A percentile compares a stretch with the other conserved stretches of the same genome.
Conservation (phyloP, 2,888 invertebrate species). For the Caenorhabditis macrosperma region DNA sequence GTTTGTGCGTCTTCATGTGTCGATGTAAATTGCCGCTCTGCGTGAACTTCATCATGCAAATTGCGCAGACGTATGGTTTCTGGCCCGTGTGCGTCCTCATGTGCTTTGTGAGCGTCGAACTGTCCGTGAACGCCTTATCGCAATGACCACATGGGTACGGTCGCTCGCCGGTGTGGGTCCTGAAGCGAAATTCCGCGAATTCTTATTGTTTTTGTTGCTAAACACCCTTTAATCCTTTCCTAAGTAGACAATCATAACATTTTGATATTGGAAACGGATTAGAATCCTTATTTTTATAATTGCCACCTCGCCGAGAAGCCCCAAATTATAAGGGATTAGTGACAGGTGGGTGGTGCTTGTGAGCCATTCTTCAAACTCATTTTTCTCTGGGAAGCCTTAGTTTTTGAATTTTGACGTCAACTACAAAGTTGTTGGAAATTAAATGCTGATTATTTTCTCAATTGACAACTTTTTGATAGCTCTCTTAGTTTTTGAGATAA, state of each 20-base stretch:
- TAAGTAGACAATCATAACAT: background rate
- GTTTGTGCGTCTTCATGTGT: conserved; percentile 94
- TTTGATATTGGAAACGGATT: conserved; percentile 6
- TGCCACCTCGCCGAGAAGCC: too few relatives aligned
- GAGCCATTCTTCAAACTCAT: background rate
- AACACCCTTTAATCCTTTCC: too few relatives aligned
- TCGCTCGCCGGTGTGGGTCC: conserved; percentile 95
- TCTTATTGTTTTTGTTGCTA: background rate
- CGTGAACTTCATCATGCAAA: conserved; percentile 94
- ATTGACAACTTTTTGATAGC: too few relatives aligned
- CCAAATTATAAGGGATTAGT: too few relatives aligned
- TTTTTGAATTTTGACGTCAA: too few relatives aligned
- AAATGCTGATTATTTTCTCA: too few relatives aligned
- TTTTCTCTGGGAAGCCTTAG: background rate
- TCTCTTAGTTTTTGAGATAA: too few relatives aligned
- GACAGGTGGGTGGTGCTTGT: too few relatives aligned
- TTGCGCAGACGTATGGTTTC: conserved; percentile 97
- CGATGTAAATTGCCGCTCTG: conserved; percentile 98
- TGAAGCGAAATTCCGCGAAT: conserved; percentile 17
- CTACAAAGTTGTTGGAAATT: too few relatives aligned
- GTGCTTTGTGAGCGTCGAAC: conserved; percentile 97
- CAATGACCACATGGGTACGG: conserved; percentile 96
- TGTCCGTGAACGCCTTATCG: conserved; percentile 98
- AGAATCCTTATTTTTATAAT: too few relatives aligned
- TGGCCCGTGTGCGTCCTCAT: conserved; percentile 91